Base-by-base conservation (phyloP, 64 coral and sea anemone genomes). In the Orbicella faveolata region DNA sequence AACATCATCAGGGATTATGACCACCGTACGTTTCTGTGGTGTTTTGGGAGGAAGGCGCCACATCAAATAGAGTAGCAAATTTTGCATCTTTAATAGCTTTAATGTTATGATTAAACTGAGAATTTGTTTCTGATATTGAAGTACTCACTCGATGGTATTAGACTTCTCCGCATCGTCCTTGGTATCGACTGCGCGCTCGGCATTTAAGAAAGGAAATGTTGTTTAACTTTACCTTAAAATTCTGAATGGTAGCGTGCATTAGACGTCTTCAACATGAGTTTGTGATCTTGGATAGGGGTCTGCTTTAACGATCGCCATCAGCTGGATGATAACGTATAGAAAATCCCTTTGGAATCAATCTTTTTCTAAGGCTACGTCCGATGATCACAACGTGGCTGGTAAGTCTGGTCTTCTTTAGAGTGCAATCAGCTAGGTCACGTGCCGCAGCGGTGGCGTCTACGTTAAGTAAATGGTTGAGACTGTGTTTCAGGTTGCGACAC, bases 271-370 rank as follows among this genome's bases (percentile, higher is more conserved):
- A 77, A 19, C 1, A 77, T 1, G 75, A 77, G 15, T 4, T 18
- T 44, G 15, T 18, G 9, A 77, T 52, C 75, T 77, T 77, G 12
- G 75, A 77, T 0, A 75, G 35, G 0, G 2, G 73, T 75, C 15
- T 75, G 35, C 35, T 36, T 8, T 25, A 25, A 2, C 25, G 26
- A 75, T 75, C 73, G 15, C 73, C 73, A 16, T 75, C 39, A 2
- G 39, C 39, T 41, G 39, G 39, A 41, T 41, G 39, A 41, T 2
- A 41, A 41, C 39, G 39, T 41, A 78, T 54, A 21, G 44, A 5
- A 21, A 78, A 78, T 21, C 76, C 76, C 39, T 78, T 78, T 2
- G 39, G 76, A 78, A 78, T 78, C 44, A 78, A 52, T 52, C 41
- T 4, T 78, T 77, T 78, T 2, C 41, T 39, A 39, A 78, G 10